Percentiles rank a stretch among this genome's conserved stretches.
These are phyloP conservation scores for Cotesia typhae DNA, from an alignment of 1,140 invertebrate genomes.

Conservation along the genomic window DNA sequence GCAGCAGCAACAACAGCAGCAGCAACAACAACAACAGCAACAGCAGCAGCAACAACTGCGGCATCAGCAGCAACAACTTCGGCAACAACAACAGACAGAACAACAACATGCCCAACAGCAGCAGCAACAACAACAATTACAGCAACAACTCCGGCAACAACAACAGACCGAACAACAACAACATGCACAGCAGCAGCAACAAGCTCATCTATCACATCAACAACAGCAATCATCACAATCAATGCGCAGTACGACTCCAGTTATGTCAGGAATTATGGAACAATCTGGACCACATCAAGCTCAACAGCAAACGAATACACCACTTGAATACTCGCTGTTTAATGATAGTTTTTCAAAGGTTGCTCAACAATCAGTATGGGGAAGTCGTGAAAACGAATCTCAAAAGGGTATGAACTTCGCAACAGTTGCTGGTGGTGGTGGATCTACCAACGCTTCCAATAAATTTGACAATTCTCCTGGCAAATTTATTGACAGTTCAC, in stretches of 20 bases:
- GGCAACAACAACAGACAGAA: not conserved
- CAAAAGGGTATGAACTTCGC: slow-evolving; percentile 79
- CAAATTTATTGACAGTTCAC: slow-evolving; percentile 70
- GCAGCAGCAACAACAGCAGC: slow-evolving; percentile 32
- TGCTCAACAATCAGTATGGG: slow-evolving; percentile 73
- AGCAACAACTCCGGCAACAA: slow-evolving; percentile 19
- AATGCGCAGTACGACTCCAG: slow-evolving; percentile 49
- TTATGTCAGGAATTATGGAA: slow-evolving; percentile 45
- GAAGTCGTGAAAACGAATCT: slow-evolving; percentile 71
- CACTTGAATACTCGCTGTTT: slow-evolving; percentile 81
- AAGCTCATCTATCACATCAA: slow-evolving; percentile 43
- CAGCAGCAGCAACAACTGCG: slow-evolving; percentile 34
- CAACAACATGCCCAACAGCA: slow-evolving; percentile 24
- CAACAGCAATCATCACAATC: slow-evolving; percentile 45
- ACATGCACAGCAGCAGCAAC: slow-evolving; percentile 43
- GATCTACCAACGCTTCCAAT: slow-evolving; percentile 59
- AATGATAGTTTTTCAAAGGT: slow-evolving; percentile 76
- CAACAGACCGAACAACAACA: slow-evolving; percentile 44
- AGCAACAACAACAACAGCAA: slow-evolving; percentile 24
- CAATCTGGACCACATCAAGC: slow-evolving; percentile 39
- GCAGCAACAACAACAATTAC: slow-evolving; percentile 34
- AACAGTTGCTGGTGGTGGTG: slow-evolving; percentile 74
- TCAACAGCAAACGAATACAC: slow-evolving; percentile 48
- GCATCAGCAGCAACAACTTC: no score
- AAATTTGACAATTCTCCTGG: slow-evolving; percentile 47